Base-by-base conservation (phyloP, 1,140 invertebrate species). In the Drosophila nikananu region DNA sequence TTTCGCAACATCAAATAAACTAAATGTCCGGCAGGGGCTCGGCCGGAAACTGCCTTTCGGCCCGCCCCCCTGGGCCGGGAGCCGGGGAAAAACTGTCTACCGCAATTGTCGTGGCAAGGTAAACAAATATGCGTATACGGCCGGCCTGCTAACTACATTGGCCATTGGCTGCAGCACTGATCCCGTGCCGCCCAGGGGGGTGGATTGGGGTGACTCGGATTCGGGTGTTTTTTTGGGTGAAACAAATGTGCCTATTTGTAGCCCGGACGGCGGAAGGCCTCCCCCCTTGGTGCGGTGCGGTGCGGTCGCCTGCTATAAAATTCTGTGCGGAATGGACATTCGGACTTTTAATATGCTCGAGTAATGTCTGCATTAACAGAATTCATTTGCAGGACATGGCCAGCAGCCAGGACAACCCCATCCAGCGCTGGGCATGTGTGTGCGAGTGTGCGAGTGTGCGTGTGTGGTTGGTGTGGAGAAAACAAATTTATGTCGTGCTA, bases 291-390 rank as follows among this genome's bases (percentile, higher is more conserved):
- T 35, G 35, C 41, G 54, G 65, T 86, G 68, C 59, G 59, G 25
- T 78, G 64, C 77, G 68, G 77, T 79, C 58, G 82, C 68, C 81
- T 80, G 86, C 86, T 90, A 91, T 91, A 91, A 91, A 91, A 91
- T 89, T 91, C 86, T 84, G 76, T 80, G 80, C 86, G 80, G 70
- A 92, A 92, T 92, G 90, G 89, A 87, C 90, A 91, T 91, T 90
- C 83, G 82, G 90, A 91, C 90, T 92, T 92, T 92, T 92, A 92
- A 92, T 92, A 92, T 91, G 91, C 83, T 92, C 82, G 86, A 90
- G 81, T 92, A 92, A 92, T 92, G 90, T 86, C 90, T 86, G 91
- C 90, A 92, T 92, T 92, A 92, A 92, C 90, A 81, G 86, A 92
- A 92, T 92, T 92, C 90, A 92, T 92, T 92, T 90, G 86, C 82